phyloP scores from a whole-genome alignment of 2,888 invertebrate genomes.

The Phania funesta region DNA sequence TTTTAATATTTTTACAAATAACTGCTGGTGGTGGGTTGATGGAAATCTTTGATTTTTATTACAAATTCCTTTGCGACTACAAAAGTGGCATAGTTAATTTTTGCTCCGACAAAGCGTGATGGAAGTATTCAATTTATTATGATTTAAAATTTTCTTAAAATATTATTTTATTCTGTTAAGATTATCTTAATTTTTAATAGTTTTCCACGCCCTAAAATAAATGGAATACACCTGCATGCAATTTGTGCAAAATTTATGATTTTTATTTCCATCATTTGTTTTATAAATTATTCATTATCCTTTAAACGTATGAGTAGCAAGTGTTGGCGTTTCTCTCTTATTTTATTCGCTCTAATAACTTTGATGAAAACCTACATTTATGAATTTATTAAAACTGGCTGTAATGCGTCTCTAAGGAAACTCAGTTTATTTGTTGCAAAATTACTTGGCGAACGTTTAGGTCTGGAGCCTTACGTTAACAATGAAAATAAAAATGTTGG shows the following conservation, averaged over 20 bases:
- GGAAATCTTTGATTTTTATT: too few species aligned
- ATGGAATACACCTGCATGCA: constrained; percentile 52
- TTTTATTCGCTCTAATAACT: background rate
- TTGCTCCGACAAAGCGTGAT: too few species aligned
- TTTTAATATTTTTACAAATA: too few species aligned
- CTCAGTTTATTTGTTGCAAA: background rate
- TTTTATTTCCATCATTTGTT: constrained; percentile 15
- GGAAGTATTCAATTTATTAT: too few species aligned
- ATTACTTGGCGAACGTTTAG: background rate
- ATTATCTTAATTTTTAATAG: background rate
- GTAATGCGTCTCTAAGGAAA: background rate
- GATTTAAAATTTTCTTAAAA: too few species aligned
- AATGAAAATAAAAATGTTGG: background rate
- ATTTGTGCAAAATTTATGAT: background rate
- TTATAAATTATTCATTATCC: constrained; percentile 64
- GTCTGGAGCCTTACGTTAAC: background rate
- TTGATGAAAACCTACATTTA: background rate
- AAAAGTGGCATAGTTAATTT: too few species aligned
- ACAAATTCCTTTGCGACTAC: too few species aligned
- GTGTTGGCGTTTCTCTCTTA: constrained; percentile 42
- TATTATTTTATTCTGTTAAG: too few species aligned
- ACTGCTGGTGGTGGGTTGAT: too few species aligned
- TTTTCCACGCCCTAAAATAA: constrained; percentile 50
- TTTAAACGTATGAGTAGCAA: constrained; percentile 12
- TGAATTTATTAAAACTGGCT: background rate